Base-by-base conservation (phyloP, 1,140 invertebrate species). In the Bilobella aurantiaca region DNA sequence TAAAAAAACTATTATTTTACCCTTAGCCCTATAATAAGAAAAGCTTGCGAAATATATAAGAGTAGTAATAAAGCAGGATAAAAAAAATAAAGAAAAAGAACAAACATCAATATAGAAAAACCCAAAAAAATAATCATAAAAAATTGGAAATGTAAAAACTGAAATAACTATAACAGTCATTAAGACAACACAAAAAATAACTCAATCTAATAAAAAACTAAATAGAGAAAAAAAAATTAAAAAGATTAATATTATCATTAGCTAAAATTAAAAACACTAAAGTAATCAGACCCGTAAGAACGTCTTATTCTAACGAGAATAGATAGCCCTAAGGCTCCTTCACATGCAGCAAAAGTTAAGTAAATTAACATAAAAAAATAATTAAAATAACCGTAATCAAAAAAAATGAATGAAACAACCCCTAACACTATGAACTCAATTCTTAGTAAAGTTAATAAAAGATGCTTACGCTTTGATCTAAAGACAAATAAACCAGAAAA, bases 331-430 rank as follows among this genome's bases (percentile, higher is more conserved):
- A 83, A 80, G 72, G 78, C 77, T 0, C 81, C 78, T 63, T 83
- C 82, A 81, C 80, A 82, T 64, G 82, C 82, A 62, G 77, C 75
- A 79, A 83, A 80, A 69, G 77, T 78, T 77, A 83, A 77, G 81
- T 81, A 82, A 76, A 82, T 75, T 75, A 83, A 79, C 74, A 76
- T 77, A 78, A 79, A 77, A 79, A 77, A 82, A 77, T 74, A 76
- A 70, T 74, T 71, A 69, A 76, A 74, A 73, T 75, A 69, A 74
- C 74, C 75, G 76, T 81, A 78, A 80, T 76, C 78, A 74, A 81
- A 65, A 76, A 79, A 74, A 71, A 81, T 72, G 70, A 78, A 65
- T 69, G 78, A 76, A 81, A 77, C 81, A 75, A 81, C 70, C 69
- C 74, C 75, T 76, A 82, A 78, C 73, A 81, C 76, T 74, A 81